Evolutionary conservation across 2,797 vertebrate species (phyloP).

Genomic region (Botia almorhae): DNA sequence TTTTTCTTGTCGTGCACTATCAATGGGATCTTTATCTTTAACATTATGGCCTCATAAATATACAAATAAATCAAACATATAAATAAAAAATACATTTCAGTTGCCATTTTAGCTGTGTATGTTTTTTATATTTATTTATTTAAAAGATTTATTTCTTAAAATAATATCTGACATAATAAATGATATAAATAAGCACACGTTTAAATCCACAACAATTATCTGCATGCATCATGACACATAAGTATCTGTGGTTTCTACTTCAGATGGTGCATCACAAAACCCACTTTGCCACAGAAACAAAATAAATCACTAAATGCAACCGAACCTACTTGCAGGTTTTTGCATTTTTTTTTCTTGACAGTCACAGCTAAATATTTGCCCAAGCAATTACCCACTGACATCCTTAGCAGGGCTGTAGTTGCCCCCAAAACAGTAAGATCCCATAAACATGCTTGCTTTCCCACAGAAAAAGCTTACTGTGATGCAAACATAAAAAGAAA

Average conservation of each 20-base stretch:
- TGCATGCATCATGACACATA: conserved; percentile 4
- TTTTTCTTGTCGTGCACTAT: too few species aligned
- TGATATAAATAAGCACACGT: too few species aligned
- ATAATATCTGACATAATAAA: too few species aligned
- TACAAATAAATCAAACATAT: too few species aligned
- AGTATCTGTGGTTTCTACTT: too few species aligned
- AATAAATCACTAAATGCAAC: conserved; percentile 60
- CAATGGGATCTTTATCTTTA: neutral
- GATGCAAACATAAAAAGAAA: conserved; percentile 65
- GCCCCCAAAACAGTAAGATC: conserved; percentile 59
- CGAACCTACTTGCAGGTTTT: conserved; percentile 66
- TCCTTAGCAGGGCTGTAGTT: conserved; percentile 59
- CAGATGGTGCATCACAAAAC: conserved; percentile 26
- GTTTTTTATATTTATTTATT: too few species aligned
- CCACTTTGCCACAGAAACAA: conserved; percentile 44
- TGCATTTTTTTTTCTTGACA: conserved; percentile 61
- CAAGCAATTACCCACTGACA: conserved; percentile 75
- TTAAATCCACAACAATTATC: neutral
- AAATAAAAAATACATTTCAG: too few species aligned
- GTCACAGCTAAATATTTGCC: conserved; percentile 77
- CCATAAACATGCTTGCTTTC: conserved; percentile 63
- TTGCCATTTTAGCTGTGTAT: too few species aligned
- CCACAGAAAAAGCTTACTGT: conserved; percentile 66
- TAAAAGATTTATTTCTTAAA: too few species aligned
- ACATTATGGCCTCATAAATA: neutral